Conservation (phyloP, 30 jellyfish, hydroid and myxozoan species). For the Pelagia noctiluca region DNA sequence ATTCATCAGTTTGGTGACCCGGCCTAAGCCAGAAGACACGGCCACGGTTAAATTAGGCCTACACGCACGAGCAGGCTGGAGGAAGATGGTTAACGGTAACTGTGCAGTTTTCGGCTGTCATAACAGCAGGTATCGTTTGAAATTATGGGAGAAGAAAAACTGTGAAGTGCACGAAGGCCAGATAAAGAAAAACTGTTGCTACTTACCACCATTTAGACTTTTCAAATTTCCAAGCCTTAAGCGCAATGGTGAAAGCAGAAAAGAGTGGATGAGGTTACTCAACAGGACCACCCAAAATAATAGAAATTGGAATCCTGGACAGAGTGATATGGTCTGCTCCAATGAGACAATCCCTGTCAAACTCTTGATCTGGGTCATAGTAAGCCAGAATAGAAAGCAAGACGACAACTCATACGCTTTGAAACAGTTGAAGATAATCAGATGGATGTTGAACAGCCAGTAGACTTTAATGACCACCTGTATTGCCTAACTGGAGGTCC, state of each 20-base stretch:
- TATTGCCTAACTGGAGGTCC: conserved; percentile 4
- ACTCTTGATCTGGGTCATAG: not conserved
- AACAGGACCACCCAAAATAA: not conserved
- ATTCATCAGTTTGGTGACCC: not conserved
- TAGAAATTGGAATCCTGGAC: not conserved
- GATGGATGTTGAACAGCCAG: not conserved
- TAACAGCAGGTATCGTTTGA: not conserved
- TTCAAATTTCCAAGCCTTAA: not conserved
- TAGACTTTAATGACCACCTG: not conserved
- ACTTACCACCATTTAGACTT: not conserved
- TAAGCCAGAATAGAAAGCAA: not conserved
- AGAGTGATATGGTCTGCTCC: conserved; percentile 1
- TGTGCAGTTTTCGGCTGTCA: not conserved
- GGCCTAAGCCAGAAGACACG: too few species aligned
- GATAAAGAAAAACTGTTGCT: not conserved
- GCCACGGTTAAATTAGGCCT: too few species aligned
- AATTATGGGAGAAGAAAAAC: not conserved
- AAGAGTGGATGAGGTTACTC: not conserved
- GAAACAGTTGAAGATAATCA: not conserved
- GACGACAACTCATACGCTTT: not conserved
- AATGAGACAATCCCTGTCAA: not conserved
- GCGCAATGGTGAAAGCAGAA: not conserved
- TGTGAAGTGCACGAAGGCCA: not conserved
- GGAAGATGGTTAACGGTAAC: not conserved
- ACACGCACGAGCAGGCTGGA: too few species aligned